Conservation (phyloP, 53 echinoderm and acorn worm species). For the Luidia sarsii region DNA sequence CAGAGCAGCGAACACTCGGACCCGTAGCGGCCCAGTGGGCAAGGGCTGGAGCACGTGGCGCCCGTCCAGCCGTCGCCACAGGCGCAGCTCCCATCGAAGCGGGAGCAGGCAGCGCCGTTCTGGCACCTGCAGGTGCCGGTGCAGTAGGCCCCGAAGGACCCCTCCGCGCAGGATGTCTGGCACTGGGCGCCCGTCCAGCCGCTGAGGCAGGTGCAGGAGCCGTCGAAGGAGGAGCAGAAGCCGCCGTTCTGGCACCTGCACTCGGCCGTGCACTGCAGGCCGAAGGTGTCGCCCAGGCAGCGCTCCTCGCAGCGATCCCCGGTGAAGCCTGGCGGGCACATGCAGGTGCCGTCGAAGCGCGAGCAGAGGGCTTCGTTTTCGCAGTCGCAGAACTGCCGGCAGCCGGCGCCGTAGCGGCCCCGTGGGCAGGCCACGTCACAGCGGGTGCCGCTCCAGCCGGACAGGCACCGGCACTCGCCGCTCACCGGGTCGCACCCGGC, state of each 20-base stretch:
- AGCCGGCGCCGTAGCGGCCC: conserved; percentile 59
- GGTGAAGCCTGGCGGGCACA: conserved; percentile 71
- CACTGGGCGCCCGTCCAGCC: conserved; percentile 82
- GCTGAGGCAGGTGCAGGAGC: conserved; percentile 69
- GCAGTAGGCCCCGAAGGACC: conserved; percentile 68
- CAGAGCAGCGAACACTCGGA: conserved; percentile 54
- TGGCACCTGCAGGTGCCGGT: conserved; percentile 61
- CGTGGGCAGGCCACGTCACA: conserved; percentile 55
- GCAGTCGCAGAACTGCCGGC: conserved; percentile 67
- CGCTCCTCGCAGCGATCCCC: conserved; percentile 60
- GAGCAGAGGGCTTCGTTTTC: conserved; percentile 67
- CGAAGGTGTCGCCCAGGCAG: conserved; percentile 64
- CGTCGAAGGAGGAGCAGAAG: conserved; percentile 53
- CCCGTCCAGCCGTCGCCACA: conserved; percentile 83
- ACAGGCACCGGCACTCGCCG: conserved; percentile 59
- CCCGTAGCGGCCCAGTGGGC: conserved; percentile 62
- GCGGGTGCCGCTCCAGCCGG: conserved; percentile 64
- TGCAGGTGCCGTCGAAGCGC: conserved; percentile 59
- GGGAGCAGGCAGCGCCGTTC: conserved; percentile 76
- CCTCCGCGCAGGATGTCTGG: conserved; percentile 55
- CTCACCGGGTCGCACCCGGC: conserved; percentile 54
- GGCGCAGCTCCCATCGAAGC: conserved; percentile 82
- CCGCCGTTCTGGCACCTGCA: conserved; percentile 60
- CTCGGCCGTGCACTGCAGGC: conserved; percentile 36
- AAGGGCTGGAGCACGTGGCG: conserved; percentile 44